Conservation (phyloP, 2,113 vertebrate genomes). For the Microcebus lehilahytsara region DNA sequence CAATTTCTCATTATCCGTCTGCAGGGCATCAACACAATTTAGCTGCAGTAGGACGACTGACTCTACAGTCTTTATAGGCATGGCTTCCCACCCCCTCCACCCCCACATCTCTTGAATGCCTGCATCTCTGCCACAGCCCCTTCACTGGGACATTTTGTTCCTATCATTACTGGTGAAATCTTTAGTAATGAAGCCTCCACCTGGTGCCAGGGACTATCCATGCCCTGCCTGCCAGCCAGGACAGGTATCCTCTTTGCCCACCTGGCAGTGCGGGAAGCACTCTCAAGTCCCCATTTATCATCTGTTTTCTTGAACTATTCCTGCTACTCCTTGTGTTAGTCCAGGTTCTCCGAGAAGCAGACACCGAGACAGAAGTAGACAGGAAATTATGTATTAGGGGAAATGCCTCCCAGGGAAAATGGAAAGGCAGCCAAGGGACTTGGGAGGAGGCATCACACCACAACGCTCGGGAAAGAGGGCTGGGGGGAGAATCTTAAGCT, state of each 20-base stretch:
- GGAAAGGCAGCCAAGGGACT: no score
- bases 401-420: background rate
- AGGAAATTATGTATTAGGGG: background rate
- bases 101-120: background rate
- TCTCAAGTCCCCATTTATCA: background rate
- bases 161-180: background rate
- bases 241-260: background rate
- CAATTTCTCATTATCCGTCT: background rate
- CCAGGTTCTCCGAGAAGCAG: background rate
- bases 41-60: background rate
- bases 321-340: background rate
- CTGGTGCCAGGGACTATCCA: background rate
- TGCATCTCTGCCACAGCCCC: background rate
- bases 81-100: no score
- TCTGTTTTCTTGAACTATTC: background rate
- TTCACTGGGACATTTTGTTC: background rate
- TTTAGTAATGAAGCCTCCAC: background rate
- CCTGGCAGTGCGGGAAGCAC: background rate
- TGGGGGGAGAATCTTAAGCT: background rate
- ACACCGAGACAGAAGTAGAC: background rate
- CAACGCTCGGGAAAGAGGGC: background rate
- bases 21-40: background rate
- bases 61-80: background rate
- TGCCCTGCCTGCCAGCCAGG: no score
- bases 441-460: background rate